Evolutionary conservation across 2,113 vertebrate species (phyloP).

Genomic region (Eudorcas thomsonii): DNA sequence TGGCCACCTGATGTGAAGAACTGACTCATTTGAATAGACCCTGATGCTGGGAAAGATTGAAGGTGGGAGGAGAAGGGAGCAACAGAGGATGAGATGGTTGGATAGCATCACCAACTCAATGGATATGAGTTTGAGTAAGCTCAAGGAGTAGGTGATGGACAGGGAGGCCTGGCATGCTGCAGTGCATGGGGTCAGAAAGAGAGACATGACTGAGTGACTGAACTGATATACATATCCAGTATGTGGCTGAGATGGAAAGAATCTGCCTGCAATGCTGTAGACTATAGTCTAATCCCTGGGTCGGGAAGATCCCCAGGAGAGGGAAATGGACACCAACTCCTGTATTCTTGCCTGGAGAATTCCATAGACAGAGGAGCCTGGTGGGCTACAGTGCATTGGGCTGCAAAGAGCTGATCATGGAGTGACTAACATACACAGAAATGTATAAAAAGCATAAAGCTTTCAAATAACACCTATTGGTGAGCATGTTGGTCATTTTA

Average conservation of each 20-base stretch:
- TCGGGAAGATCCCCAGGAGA: background rate
- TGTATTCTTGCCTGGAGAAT: background rate
- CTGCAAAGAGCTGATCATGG: background rate
- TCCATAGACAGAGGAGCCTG: background rate
- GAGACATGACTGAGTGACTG: background rate
- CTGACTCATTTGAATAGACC: background rate
- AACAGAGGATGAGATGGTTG: background rate
- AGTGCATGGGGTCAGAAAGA: background rate
- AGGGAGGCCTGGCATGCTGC: background rate
- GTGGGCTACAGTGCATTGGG: background rate
- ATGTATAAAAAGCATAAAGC: background rate
- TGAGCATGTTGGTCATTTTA: background rate
- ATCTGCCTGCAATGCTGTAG: background rate
- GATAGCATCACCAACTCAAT: background rate
- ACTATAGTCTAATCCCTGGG: background rate
- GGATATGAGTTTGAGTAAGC: background rate
- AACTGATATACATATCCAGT: background rate
- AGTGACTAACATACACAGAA: background rate
- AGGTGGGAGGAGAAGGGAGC: background rate
- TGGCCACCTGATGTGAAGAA: background rate
- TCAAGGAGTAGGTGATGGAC: background rate
- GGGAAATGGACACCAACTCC: background rate
- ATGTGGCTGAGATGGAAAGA: background rate
- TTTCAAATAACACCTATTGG: background rate
- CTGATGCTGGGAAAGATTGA: background rate